Conservation (phyloP, 92 coral and sea anemone genomes). For the Ricordea florida region DNA sequence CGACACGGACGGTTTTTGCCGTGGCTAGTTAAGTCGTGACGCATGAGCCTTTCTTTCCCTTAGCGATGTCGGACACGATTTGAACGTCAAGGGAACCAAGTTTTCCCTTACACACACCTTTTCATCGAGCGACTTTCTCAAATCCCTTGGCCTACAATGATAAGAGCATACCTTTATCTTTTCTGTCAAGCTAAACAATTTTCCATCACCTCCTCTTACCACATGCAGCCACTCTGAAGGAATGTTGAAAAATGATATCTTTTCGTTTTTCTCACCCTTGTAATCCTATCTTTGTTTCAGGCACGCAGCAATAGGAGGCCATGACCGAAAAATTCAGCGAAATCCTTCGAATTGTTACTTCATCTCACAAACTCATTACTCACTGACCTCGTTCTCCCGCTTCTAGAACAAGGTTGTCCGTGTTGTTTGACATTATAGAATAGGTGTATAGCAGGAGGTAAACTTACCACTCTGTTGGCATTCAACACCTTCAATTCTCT, state of each 20-base stretch:
- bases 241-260: too few species aligned
- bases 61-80: conserved; percentile 28
- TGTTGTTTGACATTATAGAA: not conserved
- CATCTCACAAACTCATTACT: not conserved
- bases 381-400: not conserved
- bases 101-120: not conserved
- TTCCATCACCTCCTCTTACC: too few species aligned
- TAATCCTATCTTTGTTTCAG: too few species aligned
- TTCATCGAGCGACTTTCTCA: conserved; percentile 14
- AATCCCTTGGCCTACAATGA: too few species aligned
- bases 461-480: conserved; percentile 91
- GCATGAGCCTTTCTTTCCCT: conserved; percentile 12
- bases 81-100: conserved; percentile 16
- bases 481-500: conserved; percentile 90
- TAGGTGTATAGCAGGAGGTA: not conserved
- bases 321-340: not conserved
- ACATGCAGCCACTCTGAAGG: too few species aligned
- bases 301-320: not conserved
- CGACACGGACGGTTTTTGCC: too few species aligned
- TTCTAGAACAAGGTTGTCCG: not conserved
- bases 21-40: not conserved
- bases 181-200: too few species aligned
- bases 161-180: too few species aligned
- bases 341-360: not conserved
- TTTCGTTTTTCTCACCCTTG: too few species aligned